Conservation (phyloP, 2,113 vertebrate species). For the Miniopterus natalensis region DNA sequence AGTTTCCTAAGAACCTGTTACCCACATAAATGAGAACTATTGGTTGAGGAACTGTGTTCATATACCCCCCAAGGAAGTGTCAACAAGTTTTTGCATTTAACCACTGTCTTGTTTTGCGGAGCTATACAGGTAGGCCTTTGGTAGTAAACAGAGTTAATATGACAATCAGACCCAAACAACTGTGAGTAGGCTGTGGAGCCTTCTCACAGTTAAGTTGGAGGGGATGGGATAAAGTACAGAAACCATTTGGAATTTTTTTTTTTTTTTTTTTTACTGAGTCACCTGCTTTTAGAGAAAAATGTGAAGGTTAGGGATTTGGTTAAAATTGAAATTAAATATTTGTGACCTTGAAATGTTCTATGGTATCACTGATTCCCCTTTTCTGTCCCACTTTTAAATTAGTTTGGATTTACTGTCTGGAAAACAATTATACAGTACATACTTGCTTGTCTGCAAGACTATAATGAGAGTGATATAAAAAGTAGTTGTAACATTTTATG, state of each 20-base stretch:
- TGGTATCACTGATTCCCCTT: not conserved
- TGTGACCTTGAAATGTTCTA: not conserved
- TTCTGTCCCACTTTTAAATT: not conserved
- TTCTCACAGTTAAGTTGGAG: not conserved
- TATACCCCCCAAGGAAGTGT: not conserved
- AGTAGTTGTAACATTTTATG: not conserved
- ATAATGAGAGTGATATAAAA: conserved; percentile 18
- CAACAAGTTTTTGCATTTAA: not conserved
- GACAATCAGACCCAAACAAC: not conserved
- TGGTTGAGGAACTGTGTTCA: not conserved
- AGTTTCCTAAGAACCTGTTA: conserved; percentile 16
- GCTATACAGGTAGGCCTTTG: not conserved
- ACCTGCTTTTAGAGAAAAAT: not conserved
- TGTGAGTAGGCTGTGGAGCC: not conserved
- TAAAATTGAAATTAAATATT: conserved; percentile 19
- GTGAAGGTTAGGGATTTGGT: not conserved
- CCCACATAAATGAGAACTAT: not conserved
- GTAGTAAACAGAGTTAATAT: not conserved
- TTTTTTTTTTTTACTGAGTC: not conserved
- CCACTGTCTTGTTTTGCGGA: not conserved
- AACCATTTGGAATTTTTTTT: not conserved
- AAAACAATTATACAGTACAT: not conserved
- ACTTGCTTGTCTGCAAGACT: conserved; percentile 15
- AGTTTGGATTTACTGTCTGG: not conserved
- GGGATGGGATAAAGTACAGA: not conserved